Base-by-base conservation (phyloP, 2,113 vertebrate species). In the Clarias batrachus region DNA sequence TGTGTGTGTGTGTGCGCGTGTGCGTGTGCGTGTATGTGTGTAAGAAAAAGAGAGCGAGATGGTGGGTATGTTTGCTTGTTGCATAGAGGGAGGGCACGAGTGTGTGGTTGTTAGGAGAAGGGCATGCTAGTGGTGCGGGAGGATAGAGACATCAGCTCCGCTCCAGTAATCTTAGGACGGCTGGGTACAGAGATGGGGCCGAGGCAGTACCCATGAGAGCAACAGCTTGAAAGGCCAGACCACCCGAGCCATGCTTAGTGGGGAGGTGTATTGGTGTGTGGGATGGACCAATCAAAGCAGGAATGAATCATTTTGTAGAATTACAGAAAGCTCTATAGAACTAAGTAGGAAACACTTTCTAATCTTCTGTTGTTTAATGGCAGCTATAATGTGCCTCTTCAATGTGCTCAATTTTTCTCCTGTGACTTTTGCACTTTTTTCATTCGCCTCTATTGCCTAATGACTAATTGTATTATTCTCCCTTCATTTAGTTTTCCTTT, bases 261-360 rank as follows among this genome's bases (percentile, higher is more conserved):
- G 95, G 95, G 96, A 95, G 96, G 95, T 92, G 41, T 41, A 41
- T 41, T 41, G 41, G 41, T 93, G 88, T 94, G 92, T 93, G 93
- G 93, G 93, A 90, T 91, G 93, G 95, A 95, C 96, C 96, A 97
- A 97, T 98, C 96, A 97, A 97, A 97, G 96, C 93, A 93, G 94
- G 96, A 93, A 95, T 95, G 95, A 96, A 95, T 96, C 96, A 97
- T 97, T 97, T 97, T 96, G 93, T 92, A 96, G 95, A 97, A 98
- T 98, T 97, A 98, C 95, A 96, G 97, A 97, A 98, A 98, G 98
- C 97, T 98, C 97, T 97, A 98, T 98, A 97, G 97, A 99, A 99
- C 99, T 99, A 96, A 99, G 97, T 97, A 98, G 97, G 97, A 97
- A 97, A 96, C 97, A 96, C 97, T 97, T 97, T 97, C 96, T 99